Evolutionary conservation across 2,888 invertebrate genomes (phyloP), one percentile per base, ranked within the genome.

Genomic region (Hypomecis atomaria): DNA sequence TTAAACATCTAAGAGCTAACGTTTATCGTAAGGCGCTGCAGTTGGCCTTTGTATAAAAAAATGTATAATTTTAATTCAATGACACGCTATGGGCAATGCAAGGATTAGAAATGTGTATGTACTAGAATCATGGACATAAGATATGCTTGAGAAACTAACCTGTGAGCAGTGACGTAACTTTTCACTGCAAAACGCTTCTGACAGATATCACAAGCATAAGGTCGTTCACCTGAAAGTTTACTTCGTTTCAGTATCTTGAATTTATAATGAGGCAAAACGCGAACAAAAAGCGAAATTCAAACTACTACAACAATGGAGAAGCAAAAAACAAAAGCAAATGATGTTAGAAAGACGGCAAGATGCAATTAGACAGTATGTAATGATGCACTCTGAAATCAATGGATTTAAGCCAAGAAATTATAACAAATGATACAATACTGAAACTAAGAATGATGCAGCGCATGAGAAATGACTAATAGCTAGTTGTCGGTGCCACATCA

Each of bases 171-270:
- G 63, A 96, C 95, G 79, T 96, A 96, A 81, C 96, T 96, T 87
- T 96, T 96, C 69, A 96, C 96, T 47, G 96, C 96, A 85, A 96
- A 96, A 77, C 95, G 94, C 89, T 96, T 96, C 82, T 96, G 94
- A 86, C 96, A 96, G 77, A 96, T 95, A 89, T 96, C 95, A 90
- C 96, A 96, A 71, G 95, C 94, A 79, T 96, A 96, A 43, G 96
- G 96, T 67, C 96, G 93, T 86, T 96, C 95, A 74, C 96, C 96
- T 94, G 85, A 73, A 87, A 88, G 8, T n/a, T 34, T n/a, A 53
- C 38, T 9, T 45, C 37, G 37, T 56, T 60, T 60, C 58, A 65
- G 42, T 59, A 52, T 34, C 48, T 56, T 11, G 37, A 43, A 38
- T 40, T 13, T 47, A 53, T 33, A 43, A 37, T 54, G 44, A 47